phyloP scores from a whole-genome alignment of 2,113 vertebrate species.

The Heterotilapia buettikoferi region DNA sequence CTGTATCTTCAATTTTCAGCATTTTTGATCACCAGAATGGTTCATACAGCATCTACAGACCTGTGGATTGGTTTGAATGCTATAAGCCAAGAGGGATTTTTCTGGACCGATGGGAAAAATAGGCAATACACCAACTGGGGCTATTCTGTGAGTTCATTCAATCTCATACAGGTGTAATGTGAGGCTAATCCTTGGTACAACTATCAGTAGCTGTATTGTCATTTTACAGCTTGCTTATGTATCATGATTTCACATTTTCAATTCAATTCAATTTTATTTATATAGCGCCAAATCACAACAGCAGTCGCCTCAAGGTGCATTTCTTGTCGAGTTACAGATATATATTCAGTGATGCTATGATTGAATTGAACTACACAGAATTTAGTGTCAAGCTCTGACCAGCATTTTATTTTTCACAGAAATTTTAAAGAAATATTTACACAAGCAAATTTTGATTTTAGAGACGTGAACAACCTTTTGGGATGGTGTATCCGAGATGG shows the following conservation, averaged over 20 bases:
- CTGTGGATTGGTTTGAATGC: slow-evolving; percentile 87
- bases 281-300: neutral
- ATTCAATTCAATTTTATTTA: neutral
- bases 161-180: neutral
- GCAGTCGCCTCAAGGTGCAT: neutral
- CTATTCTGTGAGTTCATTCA: slow-evolving; percentile 29
- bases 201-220: neutral
- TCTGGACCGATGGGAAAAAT: slow-evolving; percentile 82
- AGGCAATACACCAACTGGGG: slow-evolving; percentile 83
- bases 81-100: slow-evolving; percentile 71
- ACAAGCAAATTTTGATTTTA: neutral
- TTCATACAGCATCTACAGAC: slow-evolving; percentile 42
- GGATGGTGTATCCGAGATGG: neutral
- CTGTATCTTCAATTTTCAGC: slow-evolving; percentile 56
- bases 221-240: neutral
- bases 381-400: neutral
- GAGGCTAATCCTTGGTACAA: neutral
- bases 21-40: slow-evolving; percentile 77
- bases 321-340: neutral
- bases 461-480: neutral
- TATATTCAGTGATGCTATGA: neutral
- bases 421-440: neutral
- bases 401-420: neutral
- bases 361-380: neutral
- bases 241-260: neutral